Evolutionary conservation across 2,113 vertebrate genomes (phyloP).

Genomic region (Camelus bactrianus): DNA sequence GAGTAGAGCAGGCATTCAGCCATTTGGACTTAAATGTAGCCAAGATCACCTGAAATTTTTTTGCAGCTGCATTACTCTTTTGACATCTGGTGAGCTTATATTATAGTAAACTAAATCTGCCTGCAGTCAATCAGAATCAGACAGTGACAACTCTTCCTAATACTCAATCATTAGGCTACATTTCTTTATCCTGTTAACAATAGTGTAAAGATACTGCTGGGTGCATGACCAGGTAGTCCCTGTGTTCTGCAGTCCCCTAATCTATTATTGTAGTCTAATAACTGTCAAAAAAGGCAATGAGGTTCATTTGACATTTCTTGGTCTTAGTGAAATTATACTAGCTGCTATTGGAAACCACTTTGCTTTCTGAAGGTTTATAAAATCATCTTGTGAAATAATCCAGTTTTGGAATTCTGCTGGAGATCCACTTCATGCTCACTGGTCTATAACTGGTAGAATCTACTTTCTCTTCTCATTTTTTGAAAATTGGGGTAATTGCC

Average conservation of each 20-base stretch:
- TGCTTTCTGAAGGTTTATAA: conserved; percentile 11
- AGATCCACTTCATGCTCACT: neutral
- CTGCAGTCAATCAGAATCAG: neutral
- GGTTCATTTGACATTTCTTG: neutral
- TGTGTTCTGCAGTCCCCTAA: neutral
- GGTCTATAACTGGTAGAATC: conserved; percentile 39
- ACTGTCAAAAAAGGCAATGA: neutral
- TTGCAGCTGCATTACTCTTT: neutral
- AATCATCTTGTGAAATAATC: neutral
- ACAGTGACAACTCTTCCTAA: neutral
- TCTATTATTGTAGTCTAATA: neutral
- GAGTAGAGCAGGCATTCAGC: neutral
- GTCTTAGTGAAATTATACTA: neutral
- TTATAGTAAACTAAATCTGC: neutral
- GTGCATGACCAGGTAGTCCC: neutral
- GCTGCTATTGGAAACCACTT: neutral
- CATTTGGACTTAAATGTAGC: neutral
- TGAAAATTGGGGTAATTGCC: neutral
- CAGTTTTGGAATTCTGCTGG: conserved; percentile 4
- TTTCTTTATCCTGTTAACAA: neutral
- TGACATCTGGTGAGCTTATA: neutral
- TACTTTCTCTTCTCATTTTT: neutral
- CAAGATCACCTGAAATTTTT: neutral
- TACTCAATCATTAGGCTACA: neutral
- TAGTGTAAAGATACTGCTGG: neutral